Conservation (phyloP, 2,113 vertebrate genomes). For the Crypturellus undulatus region DNA sequence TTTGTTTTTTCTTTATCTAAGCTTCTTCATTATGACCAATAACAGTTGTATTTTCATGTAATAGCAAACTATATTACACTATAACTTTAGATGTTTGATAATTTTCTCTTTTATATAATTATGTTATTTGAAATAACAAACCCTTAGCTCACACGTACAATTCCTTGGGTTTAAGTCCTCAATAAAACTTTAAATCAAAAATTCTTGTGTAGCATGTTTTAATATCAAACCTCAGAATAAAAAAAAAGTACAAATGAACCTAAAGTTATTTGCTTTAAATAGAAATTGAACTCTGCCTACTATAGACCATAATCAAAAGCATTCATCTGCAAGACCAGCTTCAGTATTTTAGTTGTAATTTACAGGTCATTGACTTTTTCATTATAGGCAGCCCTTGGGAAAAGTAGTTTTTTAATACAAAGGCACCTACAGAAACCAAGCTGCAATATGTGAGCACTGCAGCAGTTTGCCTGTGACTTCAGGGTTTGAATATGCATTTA, state of each 20-base stretch:
- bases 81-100: neutral
- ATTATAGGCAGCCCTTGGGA: slow-evolving; percentile 46
- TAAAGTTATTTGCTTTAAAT: slow-evolving; percentile 28
- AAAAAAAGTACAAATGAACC: neutral
- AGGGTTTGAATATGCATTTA: slow-evolving; percentile 44
- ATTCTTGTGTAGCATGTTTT: neutral
- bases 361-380: slow-evolving; percentile 66
- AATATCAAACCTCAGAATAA: neutral
- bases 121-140: neutral
- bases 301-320: slow-evolving; percentile 53
- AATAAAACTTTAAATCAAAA: neutral
- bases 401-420: slow-evolving; percentile 52
- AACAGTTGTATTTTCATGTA: neutral
- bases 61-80: neutral
- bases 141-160: neutral
- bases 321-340: slow-evolving; percentile 57
- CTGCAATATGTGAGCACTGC: neutral
- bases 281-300: slow-evolving; percentile 52
- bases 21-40: neutral
- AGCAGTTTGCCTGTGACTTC: neutral
- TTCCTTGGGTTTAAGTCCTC: neutral
- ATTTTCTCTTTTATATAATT: neutral
- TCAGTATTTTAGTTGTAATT: slow-evolving; percentile 61
- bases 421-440: slow-evolving; percentile 18
- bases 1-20: neutral